Evolutionary conservation across 2,888 invertebrate species (phyloP).

Genomic region (Cryptophagus acutangulus): DNA sequence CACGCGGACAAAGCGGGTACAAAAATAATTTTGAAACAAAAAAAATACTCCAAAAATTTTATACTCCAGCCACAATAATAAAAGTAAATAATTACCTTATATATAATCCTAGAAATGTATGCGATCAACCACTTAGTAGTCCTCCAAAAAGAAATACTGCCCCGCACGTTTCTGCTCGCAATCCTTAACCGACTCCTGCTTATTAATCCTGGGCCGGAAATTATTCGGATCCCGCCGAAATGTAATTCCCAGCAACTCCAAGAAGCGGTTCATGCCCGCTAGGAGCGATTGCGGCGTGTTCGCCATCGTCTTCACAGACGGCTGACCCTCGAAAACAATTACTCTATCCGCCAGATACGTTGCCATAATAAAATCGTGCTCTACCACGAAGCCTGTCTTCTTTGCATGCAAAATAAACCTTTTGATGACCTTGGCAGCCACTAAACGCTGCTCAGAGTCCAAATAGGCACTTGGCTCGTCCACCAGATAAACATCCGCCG

Average conservation of each 20-base stretch:
- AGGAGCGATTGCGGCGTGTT: conserved; percentile 89
- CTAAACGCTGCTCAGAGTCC: conserved; percentile 99
- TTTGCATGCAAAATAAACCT: conserved; percentile 97
- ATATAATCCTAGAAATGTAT: too few relatives aligned
- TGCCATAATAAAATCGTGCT: conserved; percentile 99
- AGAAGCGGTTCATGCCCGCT: conserved; percentile 97
- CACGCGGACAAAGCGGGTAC: too few relatives aligned
- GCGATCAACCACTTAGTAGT: too few relatives aligned
- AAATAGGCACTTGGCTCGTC: conserved; percentile 99
- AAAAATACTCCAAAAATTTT: too few relatives aligned
- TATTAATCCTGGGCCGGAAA: conserved; percentile 97
- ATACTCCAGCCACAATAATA: too few relatives aligned
- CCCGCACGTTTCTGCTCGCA: conserved; percentile 95
- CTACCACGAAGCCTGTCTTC: conserved; percentile 98
- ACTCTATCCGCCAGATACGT: conserved; percentile 98
- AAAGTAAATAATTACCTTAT: too few relatives aligned
- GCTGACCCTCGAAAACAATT: conserved; percentile 94
- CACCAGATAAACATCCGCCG: conserved; percentile 97
- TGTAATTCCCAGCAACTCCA: conserved; percentile 92
- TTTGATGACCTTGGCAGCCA: conserved; percentile 87
- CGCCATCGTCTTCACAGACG: conserved; percentile 84
- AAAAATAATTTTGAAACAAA: too few relatives aligned
- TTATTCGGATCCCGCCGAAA: conserved; percentile 99
- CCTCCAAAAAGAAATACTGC: conserved; percentile 98
- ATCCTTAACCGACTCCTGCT: conserved; percentile 94